Base-by-base conservation (phyloP, 2,888 invertebrate genomes). In the Aradus depressus region DNA sequence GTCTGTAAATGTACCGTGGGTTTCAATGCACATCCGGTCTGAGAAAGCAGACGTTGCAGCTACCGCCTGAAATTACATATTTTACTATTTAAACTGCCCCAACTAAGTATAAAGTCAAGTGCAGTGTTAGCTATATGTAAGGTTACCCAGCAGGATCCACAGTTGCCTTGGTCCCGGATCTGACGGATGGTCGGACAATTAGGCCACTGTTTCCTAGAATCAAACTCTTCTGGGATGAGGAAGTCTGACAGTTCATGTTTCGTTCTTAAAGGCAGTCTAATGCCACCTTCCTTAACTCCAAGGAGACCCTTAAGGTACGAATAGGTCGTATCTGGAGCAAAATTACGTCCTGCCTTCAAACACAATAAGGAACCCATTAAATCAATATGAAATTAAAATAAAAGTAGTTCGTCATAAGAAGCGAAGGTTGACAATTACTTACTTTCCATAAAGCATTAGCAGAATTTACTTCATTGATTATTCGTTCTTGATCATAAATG, bases 91-190 rank as follows among this genome's bases (percentile, higher is more conserved):
- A 6, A 32, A 32, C 34, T 49, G 1, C 22, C n/a, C 16, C 16
- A 16, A 25, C 35, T 26, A 41, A 39, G 37, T 3, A 22, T 0
- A 1, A 22, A 2, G 4, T 10, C 47, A 41, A n/a, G n/a, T n/a
- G n/a, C n/a, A n/a, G n/a, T n/a, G n/a, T n/a, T n/a, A n/a, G n/a
- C n/a, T n/a, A n/a, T 28, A 37, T 2, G 4, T 8, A 26, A 14
- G 16, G 54, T 58, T 64, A 75, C 75, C 77, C 77, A 79, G 65
- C 92, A 93, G 32, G 89, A 90, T 25, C 91, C 91, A 65, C 92
- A 93, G 18, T 84, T 81, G 14, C 86, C 87, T 67, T 89, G 89
- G 69, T 89, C 87, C 59, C 87, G 73, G 51, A 89, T 77, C 69
- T 86, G 84, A 44, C 73, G 72, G 61, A 93, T 77, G 6, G 89